Base-by-base conservation (phyloP, 2,888 invertebrate genomes). In the Hemicrepidius hirtus region DNA sequence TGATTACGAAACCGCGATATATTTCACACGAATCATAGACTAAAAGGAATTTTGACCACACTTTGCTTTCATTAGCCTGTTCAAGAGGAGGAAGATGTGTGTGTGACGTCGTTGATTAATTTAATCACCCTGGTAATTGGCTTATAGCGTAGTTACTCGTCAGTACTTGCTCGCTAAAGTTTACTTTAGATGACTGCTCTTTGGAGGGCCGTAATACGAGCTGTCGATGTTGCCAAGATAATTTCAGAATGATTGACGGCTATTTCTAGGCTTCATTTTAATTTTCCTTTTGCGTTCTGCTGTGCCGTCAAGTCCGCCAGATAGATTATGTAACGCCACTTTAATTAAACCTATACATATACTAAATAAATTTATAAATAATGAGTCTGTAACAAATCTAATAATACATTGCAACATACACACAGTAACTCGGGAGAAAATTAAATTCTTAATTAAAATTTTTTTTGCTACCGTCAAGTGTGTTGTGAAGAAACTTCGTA, bases 181-280 rank as follows among this genome's bases (percentile, higher is more conserved):
- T 75, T 74, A 73, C 74, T 70, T 67, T 64, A n/a, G 53, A 40
- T 63, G 46, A 67, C 71, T 70, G 68, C 57, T 59, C 55, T 59
- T 72, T 70, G 68, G 63, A 66, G 67, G 59, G 50, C 71, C 57
- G 75, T 77, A 75, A 76, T 68, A 71, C 65, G 67, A 71, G 76
- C 71, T 75, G 75, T 77, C 75, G 76, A 75, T 76, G 64, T 68
- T 57, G 12, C 53, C 13, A 32, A 66, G 77, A 77, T 77, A 77
- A 77, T 66, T 70, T 72, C 70, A 65, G 49, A 68, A 69, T 77
- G 77, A 77, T 75, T 76, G 77, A 74, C 77, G 63, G 67, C 67
- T 55, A 40, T 63, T 57, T 65, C 68, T 65, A 69, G 44, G 32
- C 50, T 68, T 37, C 64, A 66, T 68, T 68, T 75, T 68, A 73